Percentiles rank a stretch among this genome's conserved stretches.
phyloP scores from a whole-genome alignment of 2,797 vertebrate species.

The Nannoperca australis region DNA sequence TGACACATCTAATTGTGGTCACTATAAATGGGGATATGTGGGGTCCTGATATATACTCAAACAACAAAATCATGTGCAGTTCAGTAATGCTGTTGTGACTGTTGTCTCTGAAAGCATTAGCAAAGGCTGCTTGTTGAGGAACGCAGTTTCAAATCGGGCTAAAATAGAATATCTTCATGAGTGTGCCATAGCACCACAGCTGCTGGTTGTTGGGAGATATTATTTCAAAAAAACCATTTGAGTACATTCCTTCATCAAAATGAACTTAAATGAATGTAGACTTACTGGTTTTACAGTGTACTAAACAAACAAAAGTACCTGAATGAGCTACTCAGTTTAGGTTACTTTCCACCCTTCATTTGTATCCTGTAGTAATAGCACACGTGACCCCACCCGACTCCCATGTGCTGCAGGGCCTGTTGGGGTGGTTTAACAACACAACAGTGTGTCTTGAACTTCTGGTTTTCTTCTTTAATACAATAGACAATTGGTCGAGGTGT shows the following conservation, averaged over 20 bases:
- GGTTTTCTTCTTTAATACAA: slow-evolving; percentile 56
- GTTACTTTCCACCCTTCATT: slow-evolving; percentile 61
- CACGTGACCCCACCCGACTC: slow-evolving; percentile 50
- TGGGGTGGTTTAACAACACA: slow-evolving; percentile 73
- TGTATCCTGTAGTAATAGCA: slow-evolving; percentile 48
- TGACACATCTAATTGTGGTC: not conserved
- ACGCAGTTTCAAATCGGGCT: not conserved
- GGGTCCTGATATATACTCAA: not conserved
- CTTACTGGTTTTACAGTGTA: slow-evolving; percentile 17
- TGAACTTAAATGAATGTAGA: not conserved
- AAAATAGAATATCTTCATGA: not conserved
- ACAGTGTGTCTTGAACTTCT: slow-evolving; percentile 43
- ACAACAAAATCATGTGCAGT: slow-evolving; percentile 5
- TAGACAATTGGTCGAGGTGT: slow-evolving; percentile 35
- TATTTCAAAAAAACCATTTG: not conserved
- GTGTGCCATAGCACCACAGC: not conserved
- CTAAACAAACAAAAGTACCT: not conserved
- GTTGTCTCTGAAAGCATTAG: not conserved
- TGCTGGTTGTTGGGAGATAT: not conserved
- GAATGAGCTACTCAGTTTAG: slow-evolving; percentile 4
- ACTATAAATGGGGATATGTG: not conserved
- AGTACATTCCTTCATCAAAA: not conserved
- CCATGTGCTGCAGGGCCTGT: slow-evolving; percentile 72
- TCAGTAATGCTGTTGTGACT: not conserved
- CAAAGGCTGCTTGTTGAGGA: not conserved